Evolutionary conservation across 2,888 invertebrate genomes (phyloP), one percentile per base, ranked within the genome.

Genomic region (Chrysopilus asiliformis): DNA sequence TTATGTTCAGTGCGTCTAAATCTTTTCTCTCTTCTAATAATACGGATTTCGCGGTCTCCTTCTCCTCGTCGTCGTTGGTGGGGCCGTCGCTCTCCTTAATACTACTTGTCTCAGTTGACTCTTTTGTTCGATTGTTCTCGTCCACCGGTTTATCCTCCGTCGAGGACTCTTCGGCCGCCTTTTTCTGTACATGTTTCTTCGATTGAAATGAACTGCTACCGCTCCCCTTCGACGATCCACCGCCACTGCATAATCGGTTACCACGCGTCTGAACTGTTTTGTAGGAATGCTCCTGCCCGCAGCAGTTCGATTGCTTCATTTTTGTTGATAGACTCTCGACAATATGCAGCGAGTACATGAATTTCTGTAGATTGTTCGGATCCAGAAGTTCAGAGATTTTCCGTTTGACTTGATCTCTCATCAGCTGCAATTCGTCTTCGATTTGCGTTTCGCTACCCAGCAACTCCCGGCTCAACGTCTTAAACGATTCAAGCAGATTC

Each of bases 311-410:
- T 27, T 27, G 38, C 24, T 51, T 49, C 38, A 57, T 57, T 36
- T 54, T 57, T 3, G 60, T 40, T 1, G 61, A 71, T 16, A 85
- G 62, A 24, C 78, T 78, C 56, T 86, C 86, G 1, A 93, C 84
- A 45, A 93, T 91, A 58, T 91, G 90, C 41, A 93, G 63, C 0
- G 89, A 89, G 57, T 94, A 94, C 87, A 93, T 91, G 35, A 94
- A 73, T 56, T 90, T 90, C 61, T 93, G 93, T 1, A 91, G 83
- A 57, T 86, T 87, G 18, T 77, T 76, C 0, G 90, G 85, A 64
- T 91, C 85, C 9, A 94, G 68, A 2, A 93, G 63, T 47, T 82
- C 80, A 14, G 76, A 71, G 31, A 89, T 49, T 45, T 56, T 60
- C 35, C 56, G 53, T 37, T 59, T 60, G 19, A 57, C 55, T 17